Evolutionary conservation across 2,113 vertebrate genomes (phyloP).

Genomic region (Neolamprologus variostigma): DNA sequence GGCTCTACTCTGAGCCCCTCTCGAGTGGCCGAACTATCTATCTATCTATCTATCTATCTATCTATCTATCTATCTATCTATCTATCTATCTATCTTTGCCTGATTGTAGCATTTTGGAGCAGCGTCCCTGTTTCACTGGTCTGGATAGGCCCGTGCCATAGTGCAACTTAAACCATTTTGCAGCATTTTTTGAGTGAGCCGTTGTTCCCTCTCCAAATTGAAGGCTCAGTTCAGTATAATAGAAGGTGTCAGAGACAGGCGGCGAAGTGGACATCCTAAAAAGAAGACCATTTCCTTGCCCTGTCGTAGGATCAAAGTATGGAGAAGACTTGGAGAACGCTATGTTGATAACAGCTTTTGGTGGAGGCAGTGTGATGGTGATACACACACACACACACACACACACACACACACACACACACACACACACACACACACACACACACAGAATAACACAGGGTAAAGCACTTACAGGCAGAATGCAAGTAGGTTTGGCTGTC

Average conservation of each 20-base stretch:
- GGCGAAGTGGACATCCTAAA: not conserved
- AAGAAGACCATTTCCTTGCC: not conserved
- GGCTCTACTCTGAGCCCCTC: not conserved
- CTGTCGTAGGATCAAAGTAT: not conserved
- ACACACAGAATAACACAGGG: not conserved
- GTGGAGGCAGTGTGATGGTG: not conserved
- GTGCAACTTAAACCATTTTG: not conserved
- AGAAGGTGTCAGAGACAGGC: not conserved
- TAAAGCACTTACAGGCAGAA: not conserved
- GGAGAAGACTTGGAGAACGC: not conserved
- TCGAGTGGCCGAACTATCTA: rapidly evolving
- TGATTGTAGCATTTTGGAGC: not conserved
- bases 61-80: no score
- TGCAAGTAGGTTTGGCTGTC: not conserved
- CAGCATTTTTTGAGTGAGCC: not conserved
- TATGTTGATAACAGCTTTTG: not conserved
- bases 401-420: not conserved
- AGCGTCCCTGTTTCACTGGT: not conserved
- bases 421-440: not conserved
- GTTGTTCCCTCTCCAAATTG: not conserved
- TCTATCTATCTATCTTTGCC: no score
- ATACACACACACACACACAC: not conserved
- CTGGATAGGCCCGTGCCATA: not conserved
- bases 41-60: not conserved
- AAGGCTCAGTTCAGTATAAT: not conserved